Base-by-base conservation (phyloP, 1,140 invertebrate species). In the Micrasema longulum region DNA sequence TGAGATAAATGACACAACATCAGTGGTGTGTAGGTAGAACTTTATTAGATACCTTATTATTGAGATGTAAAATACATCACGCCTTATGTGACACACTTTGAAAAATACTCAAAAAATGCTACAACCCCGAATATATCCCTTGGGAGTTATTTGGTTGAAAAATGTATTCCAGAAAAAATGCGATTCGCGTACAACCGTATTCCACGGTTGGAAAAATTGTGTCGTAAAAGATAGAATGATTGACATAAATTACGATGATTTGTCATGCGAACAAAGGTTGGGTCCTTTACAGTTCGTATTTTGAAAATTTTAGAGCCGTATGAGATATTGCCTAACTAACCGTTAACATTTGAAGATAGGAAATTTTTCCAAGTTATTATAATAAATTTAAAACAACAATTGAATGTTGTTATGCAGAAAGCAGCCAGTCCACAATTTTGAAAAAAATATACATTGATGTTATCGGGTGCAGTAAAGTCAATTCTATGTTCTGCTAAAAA, bases 131-230 rank as follows among this genome's bases (percentile, higher is more conserved):
- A 69, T 62, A 50, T 43, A 68, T 20, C 67, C 67, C 55, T 7
- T 7, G 67, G 67, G 67, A 69, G 53, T 60, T 69, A 69, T 69
- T 69, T 62, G 52, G 36, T 22, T 69, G 67, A 62, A 69, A 69
- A 60, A 69, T 69, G 67, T 47, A 69, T 69, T 60, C 67, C 36
- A 26, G 36, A 60, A 69, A 60, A 69, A 69, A 69, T 68, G 52
- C 65, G 48, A 68, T 68, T 68, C 36, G 65, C 50, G 52, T 38
- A 52, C 50, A 57, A 50, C 31, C 35, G 57, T 38, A 20, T 64
- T 14, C 38, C 16, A 31, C 16, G 45, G 14, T 23, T 36, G 45
- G 47, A 36, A 50, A 66, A 66, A 66, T 50, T 66, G 55, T 66
- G 45, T 31, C 64, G 64, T 38, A 47, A 38, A 38, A 53, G 48